Base-by-base conservation (phyloP, 2,113 vertebrate species). In the Prionailurus bengalensis region DNA sequence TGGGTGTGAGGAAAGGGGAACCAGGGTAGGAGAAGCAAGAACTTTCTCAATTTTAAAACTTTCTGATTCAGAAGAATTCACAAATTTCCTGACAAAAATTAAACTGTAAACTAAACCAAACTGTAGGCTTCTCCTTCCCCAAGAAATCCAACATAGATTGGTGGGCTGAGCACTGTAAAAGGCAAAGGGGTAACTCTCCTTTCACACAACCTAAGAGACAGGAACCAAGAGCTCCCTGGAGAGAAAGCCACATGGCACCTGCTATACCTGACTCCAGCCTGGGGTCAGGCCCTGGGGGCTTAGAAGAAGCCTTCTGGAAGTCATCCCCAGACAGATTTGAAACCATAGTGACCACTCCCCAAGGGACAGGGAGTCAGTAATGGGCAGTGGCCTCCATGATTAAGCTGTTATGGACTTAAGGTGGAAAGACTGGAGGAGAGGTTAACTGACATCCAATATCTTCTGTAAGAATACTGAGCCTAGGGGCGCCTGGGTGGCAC, bases 341-440 rank as follows among this genome's bases (percentile, higher is more conserved):
- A 97, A 89, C 96, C 88, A 79, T 87, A 70, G 92, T 89, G 94
- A 97, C 95, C 94, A 97, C 96, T 97, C 92, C 79, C 96, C 61
- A 14, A 16, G 31, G 71, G 36, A 84, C 65, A 78, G 93, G 92
- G 92, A 98, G 95, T 95, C 94, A 85, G 71, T 93, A 83, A 96
- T 85, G 90, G 94, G 42, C 95, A 96, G 86, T 97, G 97, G 89
- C 91, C 87, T 97, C 91, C 58, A 95, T 84, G 89, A 80, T 55
- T 86, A 89, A 98, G n/a, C 76, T 92, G 82, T 96, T 97, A 96
- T 85, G 70, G 94, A 91, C 84, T 58, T 63, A 29, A 79, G 42
- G 7, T 1, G 81, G 63, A 81, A 74, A 78, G 88, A 4, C 1
- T 11, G 5, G 63, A 70, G 25, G 21, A 55, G 21, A 31, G 21